phyloP scores from a whole-genome alignment of 2,888 invertebrate genomes.

The Thymelicus lineola region DNA sequence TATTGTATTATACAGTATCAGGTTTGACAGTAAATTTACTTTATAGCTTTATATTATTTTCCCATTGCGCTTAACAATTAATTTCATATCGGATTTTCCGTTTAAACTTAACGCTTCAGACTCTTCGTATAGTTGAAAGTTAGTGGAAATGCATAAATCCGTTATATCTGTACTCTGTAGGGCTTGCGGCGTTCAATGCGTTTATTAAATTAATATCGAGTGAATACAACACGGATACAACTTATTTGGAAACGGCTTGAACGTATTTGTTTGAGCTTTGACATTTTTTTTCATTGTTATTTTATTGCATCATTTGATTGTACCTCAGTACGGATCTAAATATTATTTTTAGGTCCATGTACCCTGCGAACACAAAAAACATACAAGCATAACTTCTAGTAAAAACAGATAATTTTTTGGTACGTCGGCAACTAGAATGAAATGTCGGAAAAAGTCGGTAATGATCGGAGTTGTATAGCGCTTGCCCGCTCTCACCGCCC shows the following conservation, averaged over 20 bases:
- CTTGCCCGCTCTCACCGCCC: too few species aligned
- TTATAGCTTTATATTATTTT: slow-evolving; percentile 9
- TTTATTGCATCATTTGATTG: too few species aligned
- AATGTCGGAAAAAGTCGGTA: too few species aligned
- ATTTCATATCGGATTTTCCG: slow-evolving; percentile 7
- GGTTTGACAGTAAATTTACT: neutral
- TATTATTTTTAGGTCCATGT: too few species aligned
- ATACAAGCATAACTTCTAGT: too few species aligned
- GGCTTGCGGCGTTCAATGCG: slow-evolving; percentile 39
- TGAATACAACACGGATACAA: slow-evolving; percentile 45
- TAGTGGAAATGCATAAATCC: slow-evolving; percentile 35
- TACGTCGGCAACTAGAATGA: too few species aligned
- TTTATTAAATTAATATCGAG: slow-evolving; percentile 50
- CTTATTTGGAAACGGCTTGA: slow-evolving; percentile 32
- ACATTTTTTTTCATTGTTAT: neutral
- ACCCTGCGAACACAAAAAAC: too few species aligned
- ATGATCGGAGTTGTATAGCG: too few species aligned
- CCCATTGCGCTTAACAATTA: neutral
- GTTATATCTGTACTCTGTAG: slow-evolving; percentile 41
- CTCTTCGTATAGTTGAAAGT: slow-evolving; percentile 27
- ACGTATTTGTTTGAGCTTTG: neutral
- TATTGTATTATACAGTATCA: neutral
- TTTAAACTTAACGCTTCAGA: slow-evolving; percentile 11
- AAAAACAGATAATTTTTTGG: too few species aligned
- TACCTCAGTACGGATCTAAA: too few species aligned